Conservation (phyloP, 2,113 vertebrate species). For the Benitochromis conjunctus region DNA sequence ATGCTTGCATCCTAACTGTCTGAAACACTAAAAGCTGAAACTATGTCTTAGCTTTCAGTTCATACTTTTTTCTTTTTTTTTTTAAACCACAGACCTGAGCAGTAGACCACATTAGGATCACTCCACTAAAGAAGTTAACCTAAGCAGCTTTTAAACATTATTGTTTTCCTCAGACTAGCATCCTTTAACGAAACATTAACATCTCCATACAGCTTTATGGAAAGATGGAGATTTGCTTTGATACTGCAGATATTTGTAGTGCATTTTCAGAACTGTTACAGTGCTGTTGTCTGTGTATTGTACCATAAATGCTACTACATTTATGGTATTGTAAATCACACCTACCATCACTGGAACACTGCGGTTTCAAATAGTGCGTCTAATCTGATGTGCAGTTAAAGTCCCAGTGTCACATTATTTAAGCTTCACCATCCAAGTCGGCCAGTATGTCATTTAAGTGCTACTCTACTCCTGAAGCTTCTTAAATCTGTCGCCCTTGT, state of each 20-base stretch:
- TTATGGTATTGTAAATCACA: background rate
- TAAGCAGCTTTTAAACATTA: background rate
- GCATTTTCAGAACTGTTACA: background rate
- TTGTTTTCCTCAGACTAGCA: background rate
- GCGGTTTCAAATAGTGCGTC: background rate
- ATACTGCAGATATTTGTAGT: background rate
- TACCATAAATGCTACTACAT: background rate
- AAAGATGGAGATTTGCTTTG: background rate
- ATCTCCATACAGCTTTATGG: background rate
- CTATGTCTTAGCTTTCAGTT: background rate
- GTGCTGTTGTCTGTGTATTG: background rate
- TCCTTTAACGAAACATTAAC: rapidly evolving
- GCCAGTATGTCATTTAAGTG: background rate
- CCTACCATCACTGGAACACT: background rate
- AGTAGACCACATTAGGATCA: background rate
- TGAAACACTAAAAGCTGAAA: background rate
- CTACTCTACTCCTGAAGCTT: background rate
- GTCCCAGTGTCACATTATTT: background rate
- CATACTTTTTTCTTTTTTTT: background rate
- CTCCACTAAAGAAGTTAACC: background rate
- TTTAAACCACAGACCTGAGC: background rate
- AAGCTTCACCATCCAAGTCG: background rate
- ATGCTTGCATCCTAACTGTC: background rate
- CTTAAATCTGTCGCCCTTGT: background rate
- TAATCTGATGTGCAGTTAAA: background rate